Base-by-base conservation (phyloP, 2,797 vertebrate species). In the Coregonus ussuriensis region DNA sequence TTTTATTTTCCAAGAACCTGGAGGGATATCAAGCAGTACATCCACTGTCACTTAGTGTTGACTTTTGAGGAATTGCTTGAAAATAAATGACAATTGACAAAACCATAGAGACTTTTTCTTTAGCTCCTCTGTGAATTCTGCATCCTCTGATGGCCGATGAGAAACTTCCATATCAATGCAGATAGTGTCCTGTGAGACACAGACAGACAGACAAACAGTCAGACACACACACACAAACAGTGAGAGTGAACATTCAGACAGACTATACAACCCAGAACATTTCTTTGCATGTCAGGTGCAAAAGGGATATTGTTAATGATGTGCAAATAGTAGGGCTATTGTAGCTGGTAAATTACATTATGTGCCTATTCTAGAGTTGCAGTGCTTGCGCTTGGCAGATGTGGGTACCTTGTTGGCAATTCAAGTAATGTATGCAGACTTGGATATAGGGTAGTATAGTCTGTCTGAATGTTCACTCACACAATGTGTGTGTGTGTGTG, bases 1-100 rank as follows among this genome's bases (percentile, higher is more conserved):
- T 74, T 83, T 89, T 90, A 75, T 77, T 76, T 74, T 89, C 74
- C 33, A 87, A 76, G n/a, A 81, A 68, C 68, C 89, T 91, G 69
- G 2, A 16, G 25, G 31, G 4, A 35, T 35, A 67, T 52, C 2
- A 79, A 25, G 84, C 62, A 76, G 13, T 51, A 77, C 47, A 72
- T 15, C 72, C 21, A 66, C 41, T 6, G n/a, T 59, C 18, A 62
- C 59, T 62, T 62, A 62, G 21, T 25, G 21, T 21, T 62, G 59
- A 62, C 59, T 25, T 62, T 62, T 62, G n/a, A 21, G 9, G 15
- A 25, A 62, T 21, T 62, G 21, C n/a, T 7, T n/a, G 21, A 62
- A 25, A 62, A 62, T 62, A 21, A 21, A 13, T 21, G 3, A 62
- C 59, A 25, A 62, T 62, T 62, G 59, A 25, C 21, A 62, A 62